phyloP scores from a whole-genome alignment of 2,797 vertebrate genomes.

The Uromys caudimaculatus region DNA sequence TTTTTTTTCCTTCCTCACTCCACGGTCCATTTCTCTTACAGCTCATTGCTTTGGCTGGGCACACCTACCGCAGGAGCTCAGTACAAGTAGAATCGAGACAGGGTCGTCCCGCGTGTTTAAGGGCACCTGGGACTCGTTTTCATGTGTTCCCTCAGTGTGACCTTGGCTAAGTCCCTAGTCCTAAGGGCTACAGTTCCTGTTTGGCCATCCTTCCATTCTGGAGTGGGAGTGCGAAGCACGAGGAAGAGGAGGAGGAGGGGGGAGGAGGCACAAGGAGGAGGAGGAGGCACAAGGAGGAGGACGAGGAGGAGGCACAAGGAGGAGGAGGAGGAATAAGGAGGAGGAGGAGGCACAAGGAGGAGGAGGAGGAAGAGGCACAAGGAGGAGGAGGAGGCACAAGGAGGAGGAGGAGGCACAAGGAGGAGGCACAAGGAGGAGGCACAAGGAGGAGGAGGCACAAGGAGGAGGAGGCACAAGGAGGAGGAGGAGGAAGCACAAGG shows the following conservation, averaged over 20 bases:
- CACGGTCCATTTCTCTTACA: not conserved
- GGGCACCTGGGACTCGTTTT: constrained; percentile 1
- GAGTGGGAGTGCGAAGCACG: not conserved
- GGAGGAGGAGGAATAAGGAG: no score
- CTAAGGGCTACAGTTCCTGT: not conserved
- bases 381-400: not conserved
- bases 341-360: not conserved
- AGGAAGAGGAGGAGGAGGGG: not conserved
- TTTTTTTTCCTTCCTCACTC: constrained; percentile 20
- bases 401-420: not conserved
- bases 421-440: no score
- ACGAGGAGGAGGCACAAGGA: no score
- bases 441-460: no score
- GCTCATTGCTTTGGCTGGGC: not conserved
- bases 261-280: no score
- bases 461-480: not conserved
- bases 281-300: no score
- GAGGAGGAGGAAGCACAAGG: not conserved
- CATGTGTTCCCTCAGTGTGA: constrained; percentile 49
- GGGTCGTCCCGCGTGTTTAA: constrained; percentile 6
- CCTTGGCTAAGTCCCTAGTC: constrained; percentile 60
- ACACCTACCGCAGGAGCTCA: not conserved
- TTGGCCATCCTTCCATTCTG: not conserved
- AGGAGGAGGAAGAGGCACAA: no score
- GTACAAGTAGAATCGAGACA: constrained; percentile 50